Evolutionary conservation across 2,113 vertebrate species (phyloP), one percentile per base, ranked within the genome.

Genomic region (Haliaeetus leucogaster): DNA sequence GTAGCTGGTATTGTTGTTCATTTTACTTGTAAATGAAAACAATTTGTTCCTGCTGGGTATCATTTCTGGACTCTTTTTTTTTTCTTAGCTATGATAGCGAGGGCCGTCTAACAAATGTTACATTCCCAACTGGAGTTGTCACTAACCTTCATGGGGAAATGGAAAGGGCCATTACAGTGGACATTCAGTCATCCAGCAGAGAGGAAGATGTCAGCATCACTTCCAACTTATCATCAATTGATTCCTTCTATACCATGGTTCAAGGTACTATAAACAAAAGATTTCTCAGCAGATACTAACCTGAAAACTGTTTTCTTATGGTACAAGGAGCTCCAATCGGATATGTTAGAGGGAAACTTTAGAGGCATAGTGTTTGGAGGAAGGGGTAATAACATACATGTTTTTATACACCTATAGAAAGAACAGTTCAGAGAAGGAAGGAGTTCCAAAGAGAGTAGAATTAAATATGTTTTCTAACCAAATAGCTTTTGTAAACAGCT

Each of bases 151-250:
- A 99, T 5, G 98, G 99, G 4, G 99, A 99, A 94, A 98, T 99
- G 97, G 98, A 99, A 96, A 98, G 97, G 90, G 98, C 99, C 20
- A 98, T 99, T 96, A 99, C 99, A 1, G 99, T 99, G 97, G 99
- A 99, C 96, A 98, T 99, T 10, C 98, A 99, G 82, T 99, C 99
- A 73, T 99, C 99, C 80, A 98, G 99, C 97, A 98, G 98, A 55
- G 99, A 99, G 26, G 99, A 99, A 84, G 99, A 99, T 42, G 98
- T 99, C 95, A 99, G 99, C 98, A 99, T 99, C 97, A 99, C 98
- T 93, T 99, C 99, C 12, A 99, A 99, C 61, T 96, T 99, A 95
- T 99, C 99, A 17, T 99, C 98, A 16, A 98, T 99, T 6, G 99
- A 99, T 93, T 99, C 99, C 34, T 99, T 99, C 98, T 99, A 99